Evolutionary conservation across 2,797 vertebrate species (phyloP), one percentile per base, ranked within the genome.

Genomic region (Avahi laniger): DNA sequence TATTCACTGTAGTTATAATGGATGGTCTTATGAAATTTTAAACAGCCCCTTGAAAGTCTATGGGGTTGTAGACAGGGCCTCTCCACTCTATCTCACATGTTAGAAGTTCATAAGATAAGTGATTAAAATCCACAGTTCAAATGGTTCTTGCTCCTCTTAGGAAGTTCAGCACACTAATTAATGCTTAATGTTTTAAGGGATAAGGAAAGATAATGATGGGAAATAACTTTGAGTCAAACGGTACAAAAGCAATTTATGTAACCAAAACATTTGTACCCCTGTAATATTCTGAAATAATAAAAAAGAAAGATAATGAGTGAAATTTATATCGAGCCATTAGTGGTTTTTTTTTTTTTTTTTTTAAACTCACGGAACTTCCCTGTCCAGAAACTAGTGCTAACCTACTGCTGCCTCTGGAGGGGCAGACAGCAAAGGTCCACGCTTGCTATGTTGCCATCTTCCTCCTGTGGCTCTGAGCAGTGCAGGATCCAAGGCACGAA

Each of bases 121-220:
- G 91, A 88, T 93, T 93, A 94, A 14, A 69, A 96, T 75, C 89
- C 91, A 90, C 28, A 59, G 63, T 93, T 95, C 88, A 92, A 46
- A 93, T 97, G 92, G 92, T 92, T 35, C 48, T 73, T 91, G 50
- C 46, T 94, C 76, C 96, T 93, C 96, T 41, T 90, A 84, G 80
- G 95, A 90, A 96, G 80, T n/a, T 69, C 63, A 28, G 22, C 10
- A 24, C 0, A 65, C 94, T 89, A 94, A 96, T 20, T 82, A 81
- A 72, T 89, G 87, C 82, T 82, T 94, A 76, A 93, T 94, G 41
- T 91, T 96, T 96, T 97, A 92, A 98, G 94, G 75, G 78, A 50
- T 26, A 85, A 1, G 30, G 83, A 95, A 97, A 98, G 97, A 9
- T 43, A 95, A 67, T 28, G 78, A 86, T 26, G 57, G 57, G 4